Percentiles rank a stretch among this genome's conserved stretches.
Conservation (phyloP, 92 coral and sea anemone genomes). For the Galaxea fascicularis region DNA sequence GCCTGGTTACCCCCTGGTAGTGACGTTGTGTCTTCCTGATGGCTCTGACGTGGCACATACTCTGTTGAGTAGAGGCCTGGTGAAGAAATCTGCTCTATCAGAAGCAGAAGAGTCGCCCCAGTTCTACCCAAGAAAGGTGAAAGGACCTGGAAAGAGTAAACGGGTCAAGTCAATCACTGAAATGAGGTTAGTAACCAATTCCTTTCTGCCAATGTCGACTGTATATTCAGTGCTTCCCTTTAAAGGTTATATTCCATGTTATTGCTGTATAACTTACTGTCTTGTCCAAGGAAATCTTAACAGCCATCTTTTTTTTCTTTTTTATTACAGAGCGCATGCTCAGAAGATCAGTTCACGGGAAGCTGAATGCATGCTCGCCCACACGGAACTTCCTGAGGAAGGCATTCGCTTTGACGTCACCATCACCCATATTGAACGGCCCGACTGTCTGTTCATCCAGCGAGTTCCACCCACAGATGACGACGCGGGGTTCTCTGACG, state of each 20-base stretch:
- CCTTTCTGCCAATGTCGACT: not conserved
- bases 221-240: no score
- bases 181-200: conserved; percentile 13
- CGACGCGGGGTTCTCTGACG: conserved; percentile 67
- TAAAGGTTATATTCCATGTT: no score
- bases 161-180: conserved; percentile 21
- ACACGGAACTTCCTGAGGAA: conserved; percentile 83
- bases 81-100: conserved; percentile 35
- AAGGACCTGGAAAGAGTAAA: conserved; percentile 14
- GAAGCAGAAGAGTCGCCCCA: conserved; percentile 21
- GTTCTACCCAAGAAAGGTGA: conserved; percentile 12
- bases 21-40: conserved; percentile 74
- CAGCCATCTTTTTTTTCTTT: not conserved
- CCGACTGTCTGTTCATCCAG: conserved; percentile 86
- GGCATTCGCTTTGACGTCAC: conserved; percentile 91
- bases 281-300: no score
- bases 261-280: no score
- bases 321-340: conserved; percentile 69
- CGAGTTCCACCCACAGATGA: conserved; percentile 76
- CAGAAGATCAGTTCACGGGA: conserved; percentile 78
- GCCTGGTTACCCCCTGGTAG: conserved; percentile 75
- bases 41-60: conserved; percentile 77
- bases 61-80: conserved; percentile 73
- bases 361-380: conserved; percentile 77
- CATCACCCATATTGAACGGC: conserved; percentile 88